Base-by-base conservation (phyloP, 1,140 invertebrate genomes). In the Bombus impatiens region DNA sequence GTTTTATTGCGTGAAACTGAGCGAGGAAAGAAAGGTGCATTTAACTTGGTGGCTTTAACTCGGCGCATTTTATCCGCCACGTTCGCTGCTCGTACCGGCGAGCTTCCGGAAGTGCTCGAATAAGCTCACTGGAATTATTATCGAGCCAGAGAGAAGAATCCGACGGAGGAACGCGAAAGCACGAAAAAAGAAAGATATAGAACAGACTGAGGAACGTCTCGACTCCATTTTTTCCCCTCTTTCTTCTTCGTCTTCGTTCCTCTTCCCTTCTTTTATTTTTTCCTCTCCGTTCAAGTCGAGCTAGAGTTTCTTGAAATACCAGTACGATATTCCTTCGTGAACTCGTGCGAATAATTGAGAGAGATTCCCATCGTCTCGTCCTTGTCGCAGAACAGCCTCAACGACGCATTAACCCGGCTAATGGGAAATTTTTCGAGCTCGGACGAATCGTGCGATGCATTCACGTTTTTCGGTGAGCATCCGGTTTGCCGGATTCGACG, bases 41-140 rank as follows among this genome's bases (percentile, higher is more conserved):
- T 72, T 70, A 86, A 88, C 82, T 88, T 82, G 18, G 78, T 78
- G 83, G 78, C 68, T 88, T 87, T 76, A 86, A 88, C 79, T 70
- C 62, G 22, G n/a, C 74, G 87, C 77, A 68, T 88, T 88, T 88
- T 86, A 88, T 88, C 57, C 78, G 62, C 72, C 87, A 70, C 75
- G 75, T 78, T 87, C 76, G 77, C 75, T 67, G 81, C 77, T 88
- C 82, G 76, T 86, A 59, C 72, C 70, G 47, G 59, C 68, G 28
- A 65, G 71, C 78, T 84, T n/a, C 82, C 68, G 75, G 65, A 76
- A 79, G 59, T 40, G 65, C 75, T 70, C 70, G 75, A 86, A 80
- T 65, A 78, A 88, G 78, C 85, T 86, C 47, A 47, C 57, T 53
- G 82, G 82, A 92, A 93, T 91, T 92, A 92, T 92, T 91, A 93